A percentile compares a stretch with the other conserved stretches of the same genome.
Evolutionary conservation across 2,113 vertebrate species (phyloP).

Genomic region (Lophotis ruficrista): DNA sequence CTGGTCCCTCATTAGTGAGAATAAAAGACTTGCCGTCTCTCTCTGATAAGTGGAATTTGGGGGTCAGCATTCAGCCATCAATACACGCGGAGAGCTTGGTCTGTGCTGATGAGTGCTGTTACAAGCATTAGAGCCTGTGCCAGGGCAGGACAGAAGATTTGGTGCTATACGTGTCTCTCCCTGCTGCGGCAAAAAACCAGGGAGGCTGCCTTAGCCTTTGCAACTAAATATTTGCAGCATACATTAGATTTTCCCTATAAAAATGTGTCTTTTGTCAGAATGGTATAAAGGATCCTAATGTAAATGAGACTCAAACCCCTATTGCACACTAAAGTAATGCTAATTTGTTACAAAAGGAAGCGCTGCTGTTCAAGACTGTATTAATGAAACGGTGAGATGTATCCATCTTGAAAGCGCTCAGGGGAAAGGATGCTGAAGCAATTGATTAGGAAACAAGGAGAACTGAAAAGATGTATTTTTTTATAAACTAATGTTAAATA

Average conservation of each 20-base stretch:
- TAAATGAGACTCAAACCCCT: neutral
- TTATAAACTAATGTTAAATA: neutral
- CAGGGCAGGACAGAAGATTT: neutral
- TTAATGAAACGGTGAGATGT: neutral
- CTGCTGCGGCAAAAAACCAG: neutral
- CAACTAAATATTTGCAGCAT: neutral
- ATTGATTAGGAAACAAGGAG: neutral
- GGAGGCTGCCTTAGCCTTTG: neutral
- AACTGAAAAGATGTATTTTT: neutral
- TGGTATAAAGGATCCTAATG: neutral
- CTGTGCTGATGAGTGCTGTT: neutral
- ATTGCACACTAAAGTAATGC: neutral
- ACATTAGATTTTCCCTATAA: neutral
- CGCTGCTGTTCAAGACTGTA: neutral
- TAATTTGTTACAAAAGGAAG: constrained; percentile 26
- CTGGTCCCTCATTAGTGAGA: neutral
- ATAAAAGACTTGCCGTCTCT: neutral
- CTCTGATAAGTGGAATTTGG: neutral
- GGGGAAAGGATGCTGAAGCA: neutral
- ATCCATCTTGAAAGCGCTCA: neutral
- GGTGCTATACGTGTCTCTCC: neutral
- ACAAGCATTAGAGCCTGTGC: neutral
- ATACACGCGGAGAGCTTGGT: accelerated
- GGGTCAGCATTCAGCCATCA: neutral
- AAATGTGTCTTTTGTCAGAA: neutral